Conservation (phyloP, 2,888 invertebrate genomes). For the Agonum fuliginosum region DNA sequence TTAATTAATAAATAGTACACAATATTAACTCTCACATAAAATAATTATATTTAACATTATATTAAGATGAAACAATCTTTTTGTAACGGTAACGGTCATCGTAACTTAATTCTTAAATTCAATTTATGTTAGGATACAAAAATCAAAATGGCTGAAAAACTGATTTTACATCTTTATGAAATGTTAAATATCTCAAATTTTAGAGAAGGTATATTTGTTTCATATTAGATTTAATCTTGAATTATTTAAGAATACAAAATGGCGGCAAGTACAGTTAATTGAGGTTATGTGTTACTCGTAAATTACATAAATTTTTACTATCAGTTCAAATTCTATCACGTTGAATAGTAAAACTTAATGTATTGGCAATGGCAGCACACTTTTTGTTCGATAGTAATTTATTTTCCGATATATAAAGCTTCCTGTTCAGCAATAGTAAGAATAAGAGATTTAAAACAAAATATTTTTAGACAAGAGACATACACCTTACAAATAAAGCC, state of each 20-base stretch:
- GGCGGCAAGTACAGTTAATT: background rate
- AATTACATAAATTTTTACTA: background rate
- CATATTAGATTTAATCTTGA: too few species aligned
- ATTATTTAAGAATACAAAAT: background rate
- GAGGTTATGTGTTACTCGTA: constrained; percentile 11
- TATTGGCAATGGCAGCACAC: background rate
- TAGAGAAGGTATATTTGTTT: background rate
- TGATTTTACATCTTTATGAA: background rate
- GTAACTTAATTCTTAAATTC: too few species aligned
- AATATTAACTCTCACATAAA: background rate
- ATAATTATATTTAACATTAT: background rate
- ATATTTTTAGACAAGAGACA: constrained; percentile 2
- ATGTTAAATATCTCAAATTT: background rate
- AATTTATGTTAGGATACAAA: too few species aligned
- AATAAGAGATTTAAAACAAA: constrained; percentile 27
- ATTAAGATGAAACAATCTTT: too few species aligned
- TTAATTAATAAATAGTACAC: constrained; percentile 35
- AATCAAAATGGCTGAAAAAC: too few species aligned
- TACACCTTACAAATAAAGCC: too few species aligned
- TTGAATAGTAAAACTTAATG: background rate
- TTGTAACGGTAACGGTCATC: too few species aligned
- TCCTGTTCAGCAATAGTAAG: background rate
- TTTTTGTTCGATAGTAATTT: constrained; percentile 4
- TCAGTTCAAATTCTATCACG: background rate
- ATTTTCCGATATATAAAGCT: constrained; percentile 30